Evolutionary conservation across 2,888 invertebrate species (phyloP).

Genomic region (Melanostoma scalare): DNA sequence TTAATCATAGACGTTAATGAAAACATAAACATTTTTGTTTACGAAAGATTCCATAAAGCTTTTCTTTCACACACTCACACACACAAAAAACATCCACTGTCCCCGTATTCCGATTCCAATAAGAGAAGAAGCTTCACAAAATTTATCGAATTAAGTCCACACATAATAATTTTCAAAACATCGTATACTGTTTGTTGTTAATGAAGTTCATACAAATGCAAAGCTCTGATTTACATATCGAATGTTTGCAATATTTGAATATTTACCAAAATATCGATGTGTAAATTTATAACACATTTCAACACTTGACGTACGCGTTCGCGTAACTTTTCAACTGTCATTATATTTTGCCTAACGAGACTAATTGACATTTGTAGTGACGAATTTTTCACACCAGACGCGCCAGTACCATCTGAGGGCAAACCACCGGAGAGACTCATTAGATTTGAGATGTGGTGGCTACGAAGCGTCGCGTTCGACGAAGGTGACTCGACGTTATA

Average conservation of each 20-base stretch:
- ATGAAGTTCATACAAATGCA: background rate
- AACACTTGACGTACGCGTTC: slow-evolving; percentile 80
- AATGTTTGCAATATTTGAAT: slow-evolving; percentile 1
- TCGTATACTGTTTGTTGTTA: background rate
- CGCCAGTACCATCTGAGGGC: slow-evolving; percentile 45
- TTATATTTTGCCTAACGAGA: slow-evolving; percentile 78
- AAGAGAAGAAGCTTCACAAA: too few relatives aligned
- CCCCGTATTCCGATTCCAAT: too few relatives aligned
- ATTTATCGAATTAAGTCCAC: too few relatives aligned
- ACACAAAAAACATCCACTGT: too few relatives aligned
- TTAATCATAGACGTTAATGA: too few relatives aligned
- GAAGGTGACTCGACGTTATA: slow-evolving; percentile 22
- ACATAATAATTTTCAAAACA: too few relatives aligned
- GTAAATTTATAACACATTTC: slow-evolving; percentile 82
- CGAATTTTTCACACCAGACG: slow-evolving; percentile 41
- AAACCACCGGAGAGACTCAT: slow-evolving; percentile 64
- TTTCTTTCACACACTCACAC: too few relatives aligned
- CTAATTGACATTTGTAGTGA: slow-evolving; percentile 74
- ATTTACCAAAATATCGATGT: slow-evolving; percentile 82
- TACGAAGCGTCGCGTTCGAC: slow-evolving; percentile 4
- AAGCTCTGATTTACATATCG: background rate
- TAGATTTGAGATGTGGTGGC: slow-evolving; percentile 30
- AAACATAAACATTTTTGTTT: too few relatives aligned
- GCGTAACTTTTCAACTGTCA: slow-evolving; percentile 80
- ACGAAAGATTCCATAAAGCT: too few relatives aligned